Percentiles rank a stretch among this genome's conserved stretches.
These are phyloP conservation scores for Glaucidium brasilianum DNA, from an alignment of 2,113 vertebrate species.

Conservation along the genomic window DNA sequence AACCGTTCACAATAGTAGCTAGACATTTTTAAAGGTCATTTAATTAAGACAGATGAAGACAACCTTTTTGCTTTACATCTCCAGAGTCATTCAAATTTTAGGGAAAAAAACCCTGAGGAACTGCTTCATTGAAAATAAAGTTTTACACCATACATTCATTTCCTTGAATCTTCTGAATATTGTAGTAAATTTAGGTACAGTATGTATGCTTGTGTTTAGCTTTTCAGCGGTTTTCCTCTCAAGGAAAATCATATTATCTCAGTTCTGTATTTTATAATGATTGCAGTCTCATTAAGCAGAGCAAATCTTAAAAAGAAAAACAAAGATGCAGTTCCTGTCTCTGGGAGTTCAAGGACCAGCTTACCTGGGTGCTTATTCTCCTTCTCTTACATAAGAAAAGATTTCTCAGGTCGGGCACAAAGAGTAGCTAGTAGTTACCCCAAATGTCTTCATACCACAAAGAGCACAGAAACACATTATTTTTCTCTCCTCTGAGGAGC, in stretches of 20 bases:
- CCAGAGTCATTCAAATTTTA: background rate
- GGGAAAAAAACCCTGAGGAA: background rate
- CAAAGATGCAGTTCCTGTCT: background rate
- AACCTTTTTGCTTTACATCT: background rate
- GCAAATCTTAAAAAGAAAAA: background rate
- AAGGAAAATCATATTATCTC: accelerated
- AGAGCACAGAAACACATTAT: background rate
- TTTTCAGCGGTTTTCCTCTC: background rate
- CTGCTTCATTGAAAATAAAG: background rate
- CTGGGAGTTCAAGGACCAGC: background rate
- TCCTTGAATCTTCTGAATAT: background rate
- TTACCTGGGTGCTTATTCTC: background rate
- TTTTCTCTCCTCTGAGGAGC: background rate
- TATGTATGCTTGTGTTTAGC: accelerated
- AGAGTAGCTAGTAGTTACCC: background rate
- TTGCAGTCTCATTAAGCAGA: background rate
- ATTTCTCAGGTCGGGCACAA: background rate
- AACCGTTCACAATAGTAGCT: background rate
- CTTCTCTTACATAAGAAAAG: accelerated
- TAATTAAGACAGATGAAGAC: background rate
- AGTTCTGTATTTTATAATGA: background rate
- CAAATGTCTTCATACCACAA: accelerated
- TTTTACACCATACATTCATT: accelerated
- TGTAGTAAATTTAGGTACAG: background rate
- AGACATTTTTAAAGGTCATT: background rate